These are phyloP conservation scores for Ischnus inquisitorius DNA, from an alignment of 2,888 invertebrate species.

Conservation along the genomic window DNA sequence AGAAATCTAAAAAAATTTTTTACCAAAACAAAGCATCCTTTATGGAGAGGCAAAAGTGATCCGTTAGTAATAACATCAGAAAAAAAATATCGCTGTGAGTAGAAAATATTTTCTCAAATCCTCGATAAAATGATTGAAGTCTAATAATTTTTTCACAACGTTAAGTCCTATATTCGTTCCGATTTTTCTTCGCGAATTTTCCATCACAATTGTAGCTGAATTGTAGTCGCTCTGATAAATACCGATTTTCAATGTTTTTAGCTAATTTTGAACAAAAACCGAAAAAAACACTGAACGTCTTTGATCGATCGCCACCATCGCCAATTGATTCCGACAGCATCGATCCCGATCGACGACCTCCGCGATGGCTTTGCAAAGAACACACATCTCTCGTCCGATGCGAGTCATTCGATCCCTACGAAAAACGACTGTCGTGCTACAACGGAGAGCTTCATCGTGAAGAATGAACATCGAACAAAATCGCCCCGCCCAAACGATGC, in stretches of 20 bases:
- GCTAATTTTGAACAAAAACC: not conserved
- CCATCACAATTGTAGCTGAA: not conserved
- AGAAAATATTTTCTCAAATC: no score
- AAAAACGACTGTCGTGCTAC: not conserved
- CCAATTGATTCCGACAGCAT: not conserved
- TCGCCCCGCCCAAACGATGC: constrained; percentile 61
- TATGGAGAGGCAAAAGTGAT: no score
- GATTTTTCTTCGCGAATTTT: not conserved
- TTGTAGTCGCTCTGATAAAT: no score
- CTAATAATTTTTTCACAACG: no score
- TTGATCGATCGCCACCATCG: not conserved
- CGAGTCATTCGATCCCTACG: not conserved
- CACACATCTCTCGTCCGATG: not conserved
- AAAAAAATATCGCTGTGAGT: no score
- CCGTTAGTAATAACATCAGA: no score
- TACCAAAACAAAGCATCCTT: no score
- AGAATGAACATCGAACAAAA: not conserved
- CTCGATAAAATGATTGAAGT: no score
- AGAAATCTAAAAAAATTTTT: no score
- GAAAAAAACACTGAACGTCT: not conserved
- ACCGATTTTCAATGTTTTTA: no score
- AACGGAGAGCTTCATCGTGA: not conserved
- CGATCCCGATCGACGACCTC: not conserved
- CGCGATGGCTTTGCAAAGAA: not conserved
- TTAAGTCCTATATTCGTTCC: no score